Evolutionary conservation across 1,140 invertebrate species (phyloP).

Genomic region (Thaumatotibia leucotreta): DNA sequence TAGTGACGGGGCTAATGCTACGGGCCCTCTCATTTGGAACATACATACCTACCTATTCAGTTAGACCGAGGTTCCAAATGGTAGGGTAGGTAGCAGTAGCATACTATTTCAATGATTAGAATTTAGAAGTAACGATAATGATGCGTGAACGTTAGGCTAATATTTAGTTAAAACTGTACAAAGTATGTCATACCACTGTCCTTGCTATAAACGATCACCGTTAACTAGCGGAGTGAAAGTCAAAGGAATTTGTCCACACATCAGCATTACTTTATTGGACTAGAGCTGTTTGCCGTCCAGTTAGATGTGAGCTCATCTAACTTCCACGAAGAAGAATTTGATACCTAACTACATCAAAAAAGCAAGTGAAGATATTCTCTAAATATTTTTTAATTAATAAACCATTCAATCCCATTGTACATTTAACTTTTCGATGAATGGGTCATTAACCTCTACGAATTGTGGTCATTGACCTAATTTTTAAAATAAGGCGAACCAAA

Average conservation of each 20-base stretch:
- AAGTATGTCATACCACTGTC: neutral
- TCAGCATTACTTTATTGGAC: neutral
- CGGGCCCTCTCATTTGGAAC: no score
- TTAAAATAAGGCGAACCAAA: neutral
- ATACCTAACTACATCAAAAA: neutral
- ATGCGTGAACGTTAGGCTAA: neutral
- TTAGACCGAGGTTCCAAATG: no score
- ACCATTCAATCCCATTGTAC: neutral
- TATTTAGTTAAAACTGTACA: neutral
- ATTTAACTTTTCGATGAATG: neutral
- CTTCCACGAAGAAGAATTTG: neutral
- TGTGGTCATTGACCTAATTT: neutral
- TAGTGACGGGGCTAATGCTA: no score
- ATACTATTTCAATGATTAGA: no score
- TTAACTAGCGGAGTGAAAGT: constrained; percentile 7
- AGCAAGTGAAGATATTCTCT: no score
- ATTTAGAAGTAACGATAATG: no score
- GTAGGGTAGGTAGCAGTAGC: no score
- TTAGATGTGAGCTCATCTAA: neutral
- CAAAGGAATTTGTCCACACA: neutral
- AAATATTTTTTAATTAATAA: no score
- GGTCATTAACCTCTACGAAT: neutral
- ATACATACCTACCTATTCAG: no score
- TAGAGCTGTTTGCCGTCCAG: neutral
- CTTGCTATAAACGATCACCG: neutral